Conservation (phyloP, 2,113 vertebrate species). For the Podiceps cristatus region DNA sequence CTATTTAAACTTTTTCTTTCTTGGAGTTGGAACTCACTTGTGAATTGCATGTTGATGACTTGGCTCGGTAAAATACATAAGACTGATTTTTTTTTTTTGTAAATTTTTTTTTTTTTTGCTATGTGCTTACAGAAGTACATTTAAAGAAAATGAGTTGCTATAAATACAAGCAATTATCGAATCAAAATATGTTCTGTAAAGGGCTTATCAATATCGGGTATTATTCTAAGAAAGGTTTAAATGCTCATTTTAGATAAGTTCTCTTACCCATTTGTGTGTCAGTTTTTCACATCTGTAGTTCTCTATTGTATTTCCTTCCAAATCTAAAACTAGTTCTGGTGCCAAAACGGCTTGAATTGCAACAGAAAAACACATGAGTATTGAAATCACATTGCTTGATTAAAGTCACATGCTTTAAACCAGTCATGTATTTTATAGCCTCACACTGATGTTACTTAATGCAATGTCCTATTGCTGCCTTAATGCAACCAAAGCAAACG, state of each 20-base stretch:
- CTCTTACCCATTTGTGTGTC: neutral
- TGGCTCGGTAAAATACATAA: neutral
- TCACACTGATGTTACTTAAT: neutral
- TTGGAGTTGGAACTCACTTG: neutral
- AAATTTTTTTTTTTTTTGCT: neutral
- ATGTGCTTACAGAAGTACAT: neutral
- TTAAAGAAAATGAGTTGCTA: slow-evolving; percentile 19
- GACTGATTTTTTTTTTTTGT: neutral
- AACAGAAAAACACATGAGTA: neutral
- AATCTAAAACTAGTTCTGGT: slow-evolving; percentile 1
- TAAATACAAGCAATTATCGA: neutral
- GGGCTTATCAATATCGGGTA: neutral
- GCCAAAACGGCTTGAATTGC: slow-evolving; percentile 28
- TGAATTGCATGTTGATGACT: neutral
- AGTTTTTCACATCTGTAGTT: neutral
- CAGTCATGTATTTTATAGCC: neutral
- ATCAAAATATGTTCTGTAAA: slow-evolving; percentile 1
- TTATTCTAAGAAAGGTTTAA: neutral
- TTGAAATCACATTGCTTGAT: neutral
- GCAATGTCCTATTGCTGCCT: neutral
- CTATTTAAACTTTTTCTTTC: neutral
- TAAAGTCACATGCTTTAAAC: slow-evolving; percentile 1
- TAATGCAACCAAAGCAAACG: neutral
- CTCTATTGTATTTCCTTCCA: neutral
- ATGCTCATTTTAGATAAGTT: neutral